Base-by-base conservation (phyloP, 2,113 vertebrate species). In the Ceyx melanurus region DNA sequence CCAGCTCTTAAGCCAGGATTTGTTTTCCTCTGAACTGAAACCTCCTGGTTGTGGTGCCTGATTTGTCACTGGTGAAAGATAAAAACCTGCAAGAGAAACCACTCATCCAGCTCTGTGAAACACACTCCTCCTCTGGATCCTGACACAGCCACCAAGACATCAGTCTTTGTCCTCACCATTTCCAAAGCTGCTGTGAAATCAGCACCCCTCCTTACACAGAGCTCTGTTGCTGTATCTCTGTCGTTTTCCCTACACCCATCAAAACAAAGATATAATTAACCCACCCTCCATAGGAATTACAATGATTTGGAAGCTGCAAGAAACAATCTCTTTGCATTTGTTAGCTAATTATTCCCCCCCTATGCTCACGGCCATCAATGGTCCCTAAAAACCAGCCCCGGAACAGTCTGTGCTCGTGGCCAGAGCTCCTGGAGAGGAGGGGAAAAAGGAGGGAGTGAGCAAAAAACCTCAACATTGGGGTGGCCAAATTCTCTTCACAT, bases 281-380 rank as follows among this genome's bases (percentile, higher is more conserved):
- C 72, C 91, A 82, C 72, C 91, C 86, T 92, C 89, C 58, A 72
- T 17, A 94, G 85, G 94, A 93, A 94, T 95, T 72, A 93, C 88
- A 94, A 90, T 90, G 76, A 88, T 94, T 96, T 86, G 74, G 74
- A 94, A 96, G 73, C 74, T 62, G 91, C 80, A 86, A 91, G 92
- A 94, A 95, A 91, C 86, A 94, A 96, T 83, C 88, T 70, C 72
- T 89, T 88, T 91, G 95, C 95, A 81, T 93, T 92, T 86, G 94
- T 86, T 62, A 75, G 91, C 85, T 95, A 81, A 94, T 96, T 92
- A 93, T 95, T 93, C 93, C 90, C 37, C 37, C 94, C 92, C 86
- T 93, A 93, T 62, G 61, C 90, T 89, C 93, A 64, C 89, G 95
- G 82, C 75, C 96, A 94, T 80, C 92, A 92, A 88, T 93, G 94